A percentile compares a stretch with the other conserved stretches of the same genome.
Evolutionary conservation across 2,797 vertebrate genomes (phyloP).

Genomic region (Anguilla pacifica): DNA sequence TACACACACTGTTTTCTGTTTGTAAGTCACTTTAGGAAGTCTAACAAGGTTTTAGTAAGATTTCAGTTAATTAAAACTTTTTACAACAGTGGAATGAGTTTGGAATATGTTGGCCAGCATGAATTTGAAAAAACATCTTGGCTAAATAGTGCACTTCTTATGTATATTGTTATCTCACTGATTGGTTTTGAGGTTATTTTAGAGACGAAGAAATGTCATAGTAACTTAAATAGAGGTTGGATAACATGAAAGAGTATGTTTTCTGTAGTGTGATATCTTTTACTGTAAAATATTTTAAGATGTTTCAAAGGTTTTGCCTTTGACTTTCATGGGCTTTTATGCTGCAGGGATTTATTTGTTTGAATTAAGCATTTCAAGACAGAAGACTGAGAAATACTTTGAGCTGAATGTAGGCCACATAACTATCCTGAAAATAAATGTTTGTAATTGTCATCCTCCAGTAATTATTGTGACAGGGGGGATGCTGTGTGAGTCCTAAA

Average conservation of each 20-base stretch:
- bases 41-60: no score
- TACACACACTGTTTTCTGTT: no score
- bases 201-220: neutral
- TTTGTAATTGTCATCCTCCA: neutral
- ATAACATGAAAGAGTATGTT: neutral
- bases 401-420: neutral
- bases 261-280: neutral
- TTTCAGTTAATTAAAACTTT: no score
- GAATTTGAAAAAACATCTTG: neutral
- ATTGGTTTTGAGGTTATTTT: neutral
- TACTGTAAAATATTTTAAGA: neutral
- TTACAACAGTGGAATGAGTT: neutral
- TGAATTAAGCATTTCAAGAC: neutral
- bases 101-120: neutral
- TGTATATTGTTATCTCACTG: neutral
- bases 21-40: no score
- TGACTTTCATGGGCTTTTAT: neutral
- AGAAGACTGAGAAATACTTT: neutral
- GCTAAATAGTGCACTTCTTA: neutral
- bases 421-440: conserved; percentile 4
- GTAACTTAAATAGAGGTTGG: neutral
- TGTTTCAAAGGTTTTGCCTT: neutral
- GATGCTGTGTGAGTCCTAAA: conserved; percentile 8
- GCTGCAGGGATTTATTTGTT: neutral
- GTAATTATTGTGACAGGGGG: conserved; percentile 4